Base-by-base conservation (phyloP, 2,113 vertebrate genomes). In the Dolichallabes microphthalmus region DNA sequence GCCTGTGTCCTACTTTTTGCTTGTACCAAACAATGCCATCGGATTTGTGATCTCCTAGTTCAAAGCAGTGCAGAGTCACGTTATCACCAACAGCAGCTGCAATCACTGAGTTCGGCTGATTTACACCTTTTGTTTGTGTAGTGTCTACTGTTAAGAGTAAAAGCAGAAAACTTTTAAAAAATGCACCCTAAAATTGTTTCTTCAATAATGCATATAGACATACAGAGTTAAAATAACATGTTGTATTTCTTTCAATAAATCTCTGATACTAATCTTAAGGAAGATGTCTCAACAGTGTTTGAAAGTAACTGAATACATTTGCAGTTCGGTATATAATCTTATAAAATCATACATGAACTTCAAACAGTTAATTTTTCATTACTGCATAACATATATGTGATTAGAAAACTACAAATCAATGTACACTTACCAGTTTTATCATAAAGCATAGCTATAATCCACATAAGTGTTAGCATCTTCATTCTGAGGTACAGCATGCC, bases 21-120 rank as follows among this genome's bases (percentile, higher is more conserved):
- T 87, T 71, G 50, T 79, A 87, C 81, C 81, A 87, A 63, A 55
- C 6, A 10, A 79, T 35, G 11, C 20, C 45, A 13, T 83, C 61
- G 1, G 60, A 30, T 12, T 25, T 50, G 3, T 52, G 22, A 8
- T 82, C 19, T n/a, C 12, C 22, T 30, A 13, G 1, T 12, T 10
- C 19, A 55, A 15, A 79, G 82, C 86, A 87, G n/a, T 19, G 27
- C 7, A 87, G 74, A n/a, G 63, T 83, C 53, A 87, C 75, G 4
- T 50, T 80, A 6, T 71, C 75, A 66, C 86, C 82, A 61, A 83
- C 19, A 61, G 2, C 64, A 14, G 82, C 86, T 63, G 63, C 6
- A 58, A 73, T 63, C 32, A 73, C 3, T 61, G 30, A 2, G 69
- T 83, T 35, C n/a, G 27, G 74, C 27, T 87, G 82, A 80, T 27